These are phyloP conservation scores for Eupithecia abbreviata DNA, from an alignment of 2,888 invertebrate genomes.

Conservation along the genomic window DNA sequence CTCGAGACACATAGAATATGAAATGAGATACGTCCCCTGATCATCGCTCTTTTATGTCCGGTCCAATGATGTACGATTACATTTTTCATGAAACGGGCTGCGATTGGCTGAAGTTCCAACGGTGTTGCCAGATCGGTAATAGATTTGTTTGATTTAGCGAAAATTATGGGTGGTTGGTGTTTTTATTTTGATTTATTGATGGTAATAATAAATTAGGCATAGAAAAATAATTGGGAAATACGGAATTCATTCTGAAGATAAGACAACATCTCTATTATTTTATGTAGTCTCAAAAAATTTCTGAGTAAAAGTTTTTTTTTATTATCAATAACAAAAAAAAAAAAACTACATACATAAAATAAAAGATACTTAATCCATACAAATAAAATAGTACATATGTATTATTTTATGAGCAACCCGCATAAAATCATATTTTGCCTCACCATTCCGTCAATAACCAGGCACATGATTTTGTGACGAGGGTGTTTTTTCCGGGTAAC, in stretches of 20 bases:
- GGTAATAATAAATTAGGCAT: neutral
- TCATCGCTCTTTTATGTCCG: slow-evolving; percentile 55
- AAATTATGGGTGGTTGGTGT: neutral
- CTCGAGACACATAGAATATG: slow-evolving; percentile 55
- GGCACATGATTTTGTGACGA: slow-evolving; percentile 6
- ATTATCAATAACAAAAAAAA: too few relatives aligned
- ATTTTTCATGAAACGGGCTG: slow-evolving; percentile 51
- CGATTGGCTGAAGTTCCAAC: slow-evolving; percentile 2
- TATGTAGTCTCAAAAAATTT: neutral
- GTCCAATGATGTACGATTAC: slow-evolving; percentile 43
- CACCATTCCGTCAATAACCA: neutral
- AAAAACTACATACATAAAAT: too few relatives aligned
- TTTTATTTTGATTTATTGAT: neutral
- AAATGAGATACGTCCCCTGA: slow-evolving; percentile 51
- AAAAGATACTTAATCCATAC: too few relatives aligned
- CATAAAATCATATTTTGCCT: neutral
- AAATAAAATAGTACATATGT: neutral
- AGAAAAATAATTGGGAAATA: neutral
- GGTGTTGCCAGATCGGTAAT: slow-evolving; percentile 21
- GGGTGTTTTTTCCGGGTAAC: slow-evolving; percentile 14
- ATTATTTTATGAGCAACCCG: neutral
- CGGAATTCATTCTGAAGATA: neutral
- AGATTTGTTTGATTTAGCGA: neutral
- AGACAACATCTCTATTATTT: neutral
- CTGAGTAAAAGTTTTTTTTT: too few relatives aligned